phyloP scores from a whole-genome alignment of 2,113 vertebrate genomes.

The Emberiza fucata region DNA sequence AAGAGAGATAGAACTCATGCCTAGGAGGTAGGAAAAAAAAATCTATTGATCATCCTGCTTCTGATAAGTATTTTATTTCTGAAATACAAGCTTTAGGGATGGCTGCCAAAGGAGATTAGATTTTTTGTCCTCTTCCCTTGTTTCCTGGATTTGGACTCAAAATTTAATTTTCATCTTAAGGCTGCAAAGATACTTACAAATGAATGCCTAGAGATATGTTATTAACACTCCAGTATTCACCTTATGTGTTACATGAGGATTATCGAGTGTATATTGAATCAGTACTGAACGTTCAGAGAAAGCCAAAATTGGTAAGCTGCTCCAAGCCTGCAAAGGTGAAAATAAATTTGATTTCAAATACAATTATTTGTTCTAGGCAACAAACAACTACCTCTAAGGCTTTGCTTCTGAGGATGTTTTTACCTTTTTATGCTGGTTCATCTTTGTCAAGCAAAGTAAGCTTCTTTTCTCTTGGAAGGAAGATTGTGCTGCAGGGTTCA shows the following conservation, averaged over 20 bases:
- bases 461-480: not conserved
- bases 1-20: not conserved
- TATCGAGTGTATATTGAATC: not conserved
- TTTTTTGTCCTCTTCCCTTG: rapidly evolving
- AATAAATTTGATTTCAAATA: not conserved
- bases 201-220: not conserved
- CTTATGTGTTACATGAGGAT: not conserved
- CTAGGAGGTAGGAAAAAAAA: not conserved
- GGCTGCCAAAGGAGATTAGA: not conserved
- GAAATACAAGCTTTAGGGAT: not conserved
- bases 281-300: not conserved
- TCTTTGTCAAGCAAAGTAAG: not conserved
- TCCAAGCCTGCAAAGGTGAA: not conserved
- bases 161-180: not conserved
- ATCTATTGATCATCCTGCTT: not conserved
- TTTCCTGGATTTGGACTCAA: not conserved
- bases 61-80: not conserved
- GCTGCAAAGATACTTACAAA: not conserved
- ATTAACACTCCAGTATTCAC: not conserved
- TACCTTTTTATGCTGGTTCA: not conserved
- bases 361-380: conserved; percentile 1
- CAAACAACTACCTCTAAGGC: not conserved
- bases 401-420: not conserved
- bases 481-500: not conserved
- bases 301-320: not conserved